Evolutionary conservation across 2,797 vertebrate species (phyloP), one percentile per base, ranked within the genome.

Genomic region (Scarus forsteni): DNA sequence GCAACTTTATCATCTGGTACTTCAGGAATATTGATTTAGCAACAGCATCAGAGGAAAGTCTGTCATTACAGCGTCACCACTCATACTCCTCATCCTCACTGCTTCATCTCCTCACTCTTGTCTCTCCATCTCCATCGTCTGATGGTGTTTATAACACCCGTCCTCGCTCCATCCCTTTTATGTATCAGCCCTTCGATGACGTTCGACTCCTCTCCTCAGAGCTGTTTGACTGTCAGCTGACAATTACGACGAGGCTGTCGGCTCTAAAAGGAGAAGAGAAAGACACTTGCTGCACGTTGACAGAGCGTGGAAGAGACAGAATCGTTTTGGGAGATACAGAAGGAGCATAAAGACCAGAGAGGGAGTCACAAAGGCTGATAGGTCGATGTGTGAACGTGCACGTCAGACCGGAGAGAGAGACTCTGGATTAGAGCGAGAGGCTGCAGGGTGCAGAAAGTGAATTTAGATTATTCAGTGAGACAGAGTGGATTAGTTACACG

Each of bases 401-500:
- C 49, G 53, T 34, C 64, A 63, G 68, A 73, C 50, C 45, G 42
- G 38, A 46, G 43, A 15, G 18, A 50, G 60, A 60, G 60, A 59
- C 57, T 49, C 71, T 61, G 61, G 71, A 72, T 68, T 68, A 60
- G 61, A 67, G 52, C 56, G 38, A 40, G 13, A 54, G 55, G 68
- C 62, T 60, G 54, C 61, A 68, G 70, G 75, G 62, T 68, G 45
- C 27, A 73, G 64, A 66, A 68, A 65, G 80, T 73, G 6, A 60
- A 43, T 66, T 83, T 54, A 38, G 67, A 85, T 75, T 79, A 60
- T 77, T 78, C 49, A 54, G 64, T 40, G 34, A 71, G 43, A 45
- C 14, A 42, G 52, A 65, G 49, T 42, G 38, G 8, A 69, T 71
- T 34, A 40, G 59, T 77, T 72, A 54, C 61, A 83, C 48, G 51